Evolutionary conservation across 2,888 invertebrate species (phyloP).

Genomic region (Drosophila antonietae): DNA sequence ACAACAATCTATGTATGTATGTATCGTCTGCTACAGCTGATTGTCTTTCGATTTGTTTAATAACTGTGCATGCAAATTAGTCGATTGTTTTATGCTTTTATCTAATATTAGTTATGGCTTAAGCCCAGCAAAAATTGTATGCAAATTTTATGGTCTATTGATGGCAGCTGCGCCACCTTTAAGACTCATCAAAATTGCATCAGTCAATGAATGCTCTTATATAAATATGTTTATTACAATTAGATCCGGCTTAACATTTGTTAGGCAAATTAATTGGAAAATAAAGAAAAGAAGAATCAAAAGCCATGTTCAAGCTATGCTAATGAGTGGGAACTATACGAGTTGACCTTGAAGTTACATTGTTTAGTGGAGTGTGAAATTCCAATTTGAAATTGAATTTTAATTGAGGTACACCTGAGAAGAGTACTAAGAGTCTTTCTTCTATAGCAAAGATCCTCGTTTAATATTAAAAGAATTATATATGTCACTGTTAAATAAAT

Average conservation of each 20-base stretch:
- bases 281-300: not conserved
- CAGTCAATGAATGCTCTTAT: slow-evolving; percentile 30
- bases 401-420: not conserved
- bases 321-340: slow-evolving; percentile 4
- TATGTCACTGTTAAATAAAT: too few relatives aligned
- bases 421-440: not conserved
- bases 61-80: slow-evolving; percentile 61
- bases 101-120: slow-evolving; percentile 42
- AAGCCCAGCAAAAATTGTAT: slow-evolving; percentile 47
- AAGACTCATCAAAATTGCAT: slow-evolving; percentile 36
- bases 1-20: slow-evolving; percentile 24
- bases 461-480: too few relatives aligned
- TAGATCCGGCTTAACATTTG: slow-evolving; percentile 39
- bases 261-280: slow-evolving; percentile 6
- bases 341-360: slow-evolving; percentile 17
- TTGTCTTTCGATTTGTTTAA: slow-evolving; percentile 5
- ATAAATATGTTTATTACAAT: slow-evolving; percentile 42
- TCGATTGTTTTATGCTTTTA: slow-evolving; percentile 62
- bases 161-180: slow-evolving; percentile 39
- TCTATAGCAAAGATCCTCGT: too few relatives aligned
- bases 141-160: slow-evolving; percentile 61
- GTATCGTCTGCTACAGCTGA: not conserved
- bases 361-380: not conserved
- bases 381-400: not conserved
- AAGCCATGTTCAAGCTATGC: slow-evolving; percentile 7